A percentile compares a stretch with the other conserved stretches of the same genome.
Evolutionary conservation across 2,888 invertebrate species (phyloP).

Genomic region (Trachelus tabidus): DNA sequence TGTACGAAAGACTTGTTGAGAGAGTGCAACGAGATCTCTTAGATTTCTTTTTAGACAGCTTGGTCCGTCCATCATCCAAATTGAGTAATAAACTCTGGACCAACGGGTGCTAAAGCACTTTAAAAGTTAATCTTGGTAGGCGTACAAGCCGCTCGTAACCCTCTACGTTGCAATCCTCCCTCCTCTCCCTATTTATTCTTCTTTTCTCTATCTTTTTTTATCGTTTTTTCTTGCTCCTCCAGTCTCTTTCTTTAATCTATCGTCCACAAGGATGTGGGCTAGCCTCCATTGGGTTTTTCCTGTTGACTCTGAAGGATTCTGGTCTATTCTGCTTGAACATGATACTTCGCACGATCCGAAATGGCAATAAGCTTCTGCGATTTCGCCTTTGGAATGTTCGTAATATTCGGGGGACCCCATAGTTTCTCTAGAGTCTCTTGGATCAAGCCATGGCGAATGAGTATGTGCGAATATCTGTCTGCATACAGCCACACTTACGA

Average conservation of each 20-base stretch:
- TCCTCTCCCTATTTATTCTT: not conserved
- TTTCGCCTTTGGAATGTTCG: constrained; percentile 21
- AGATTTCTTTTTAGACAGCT: constrained; percentile 12
- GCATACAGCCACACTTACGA: too few species aligned
- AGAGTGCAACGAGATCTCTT: not conserved
- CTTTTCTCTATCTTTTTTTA: too few species aligned
- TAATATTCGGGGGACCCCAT: constrained; percentile 5
- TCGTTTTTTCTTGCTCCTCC: too few species aligned
- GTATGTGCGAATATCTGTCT: too few species aligned
- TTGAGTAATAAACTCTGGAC: constrained; percentile 55
- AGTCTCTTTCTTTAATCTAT: too few species aligned
- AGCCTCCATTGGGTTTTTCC: too few species aligned
- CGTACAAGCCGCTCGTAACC: constrained; percentile 7
- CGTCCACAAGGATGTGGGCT: too few species aligned
- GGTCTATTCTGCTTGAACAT: not conserved
- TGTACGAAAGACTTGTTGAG: too few species aligned
- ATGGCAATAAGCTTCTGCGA: constrained; percentile 14
- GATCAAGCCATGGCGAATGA: too few species aligned
- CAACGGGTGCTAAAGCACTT: constrained; percentile 43
- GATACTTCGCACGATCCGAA: not conserved
- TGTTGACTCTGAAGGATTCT: constrained; percentile 35
- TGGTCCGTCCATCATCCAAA: constrained; percentile 57
- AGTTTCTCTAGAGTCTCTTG: constrained; percentile 4
- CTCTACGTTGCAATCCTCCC: not conserved
- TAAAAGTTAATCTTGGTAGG: constrained; percentile 54